These are phyloP conservation scores for Paramormyrops kingsleyae DNA, from an alignment of 2,113 vertebrate genomes.

Conservation along the genomic window DNA sequence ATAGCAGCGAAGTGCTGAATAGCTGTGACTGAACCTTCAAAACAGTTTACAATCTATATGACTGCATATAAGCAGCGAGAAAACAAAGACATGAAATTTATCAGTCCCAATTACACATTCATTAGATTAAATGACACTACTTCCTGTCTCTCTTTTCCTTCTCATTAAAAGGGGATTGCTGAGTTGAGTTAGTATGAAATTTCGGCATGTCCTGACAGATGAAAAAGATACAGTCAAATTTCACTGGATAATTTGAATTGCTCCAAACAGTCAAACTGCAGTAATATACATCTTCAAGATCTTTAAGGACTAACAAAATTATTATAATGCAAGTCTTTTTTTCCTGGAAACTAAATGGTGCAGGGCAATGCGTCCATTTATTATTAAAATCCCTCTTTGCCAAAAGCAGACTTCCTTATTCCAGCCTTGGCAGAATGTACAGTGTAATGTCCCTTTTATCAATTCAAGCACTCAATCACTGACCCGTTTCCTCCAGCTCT, in stretches of 20 bases:
- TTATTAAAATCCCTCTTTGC: slow-evolving; percentile 18
- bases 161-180: not conserved
- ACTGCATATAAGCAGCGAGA: not conserved
- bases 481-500: slow-evolving; percentile 8
- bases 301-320: not conserved
- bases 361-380: not conserved
- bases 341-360: not conserved
- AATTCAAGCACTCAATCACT: not conserved
- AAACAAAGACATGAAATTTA: not conserved
- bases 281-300: not conserved
- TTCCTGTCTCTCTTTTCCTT: not conserved
- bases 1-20: not conserved
- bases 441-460: not conserved
- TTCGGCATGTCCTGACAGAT: not conserved
- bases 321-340: not conserved
- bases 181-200: not conserved
- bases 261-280: not conserved
- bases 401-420: not conserved
- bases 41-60: not conserved
- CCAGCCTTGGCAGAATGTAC: not conserved
- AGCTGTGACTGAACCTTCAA: not conserved
- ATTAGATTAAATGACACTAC: not conserved
- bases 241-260: not conserved
- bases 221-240: not conserved
- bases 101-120: not conserved